These are phyloP conservation scores for Sphenodon punctatus DNA, from an alignment of 2,797 vertebrate species.

Conservation along the genomic window DNA sequence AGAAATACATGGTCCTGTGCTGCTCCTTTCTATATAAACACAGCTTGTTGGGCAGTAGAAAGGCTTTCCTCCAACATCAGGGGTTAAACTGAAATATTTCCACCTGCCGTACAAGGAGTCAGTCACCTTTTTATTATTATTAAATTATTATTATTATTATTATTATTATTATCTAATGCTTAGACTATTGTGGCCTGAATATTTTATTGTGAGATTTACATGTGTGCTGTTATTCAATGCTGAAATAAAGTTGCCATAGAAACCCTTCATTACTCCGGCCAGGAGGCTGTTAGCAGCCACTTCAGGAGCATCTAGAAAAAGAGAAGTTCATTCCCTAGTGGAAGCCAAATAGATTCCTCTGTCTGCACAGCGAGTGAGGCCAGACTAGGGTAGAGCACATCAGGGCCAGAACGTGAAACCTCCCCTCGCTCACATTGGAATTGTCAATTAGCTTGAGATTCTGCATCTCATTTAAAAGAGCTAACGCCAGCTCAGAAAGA, in stretches of 20 bases:
- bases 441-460: not conserved
- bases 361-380: not conserved
- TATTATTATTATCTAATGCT: too few relatives aligned
- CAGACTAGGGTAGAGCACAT: not conserved
- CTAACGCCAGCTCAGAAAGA: not conserved
- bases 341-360: not conserved
- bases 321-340: not conserved
- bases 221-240: constrained; percentile 63
- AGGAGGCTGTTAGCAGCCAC: constrained; percentile 39
- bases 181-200: constrained; percentile 22
- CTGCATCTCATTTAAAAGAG: not conserved
- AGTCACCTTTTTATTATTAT: constrained; percentile 26
- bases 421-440: not conserved
- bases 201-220: constrained; percentile 66
- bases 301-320: not conserved
- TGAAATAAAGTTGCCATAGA: constrained; percentile 74
- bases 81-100: not conserved
- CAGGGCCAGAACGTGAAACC: not conserved
- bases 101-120: constrained; percentile 30
- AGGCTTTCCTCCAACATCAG: not conserved
- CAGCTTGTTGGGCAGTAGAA: not conserved
- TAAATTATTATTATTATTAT: too few relatives aligned
- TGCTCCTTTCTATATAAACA: too few relatives aligned
- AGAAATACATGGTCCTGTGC: too few relatives aligned
- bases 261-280: constrained; percentile 67